Evolutionary conservation across 37 sponge, comb jelly and placozoan genomes (phyloP).

Genomic region (Bolinopsis microptera): DNA sequence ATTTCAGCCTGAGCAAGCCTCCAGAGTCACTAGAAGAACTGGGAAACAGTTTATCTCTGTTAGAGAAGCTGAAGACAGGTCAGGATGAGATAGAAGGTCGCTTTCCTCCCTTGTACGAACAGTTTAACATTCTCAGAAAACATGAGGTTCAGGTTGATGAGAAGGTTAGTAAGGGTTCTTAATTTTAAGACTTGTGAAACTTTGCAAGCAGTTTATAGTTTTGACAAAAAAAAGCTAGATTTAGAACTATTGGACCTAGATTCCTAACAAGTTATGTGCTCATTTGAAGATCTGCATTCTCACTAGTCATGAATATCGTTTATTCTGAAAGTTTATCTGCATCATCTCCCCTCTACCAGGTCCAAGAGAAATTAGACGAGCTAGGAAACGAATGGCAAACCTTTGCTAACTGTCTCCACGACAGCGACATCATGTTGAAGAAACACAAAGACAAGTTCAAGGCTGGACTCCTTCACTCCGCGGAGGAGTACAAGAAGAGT

Average conservation of each 20-base stretch:
- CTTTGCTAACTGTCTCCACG: conserved; percentile 88
- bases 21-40: conserved; percentile 87
- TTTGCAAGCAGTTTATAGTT: no score
- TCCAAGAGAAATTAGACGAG: conserved; percentile 67
- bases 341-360: conserved; percentile 66
- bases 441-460: conserved; percentile 98
- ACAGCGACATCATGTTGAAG: conserved; percentile 87
- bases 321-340: no score
- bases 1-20: conserved; percentile 75
- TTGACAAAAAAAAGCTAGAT: no score
- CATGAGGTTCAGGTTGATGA: conserved; percentile 79
- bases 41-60: conserved; percentile 78
- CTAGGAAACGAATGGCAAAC: conserved; percentile 73
- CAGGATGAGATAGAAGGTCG: conserved; percentile 78
- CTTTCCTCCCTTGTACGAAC: conserved; percentile 90
- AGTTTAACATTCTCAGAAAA: conserved; percentile 88
- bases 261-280: no score
- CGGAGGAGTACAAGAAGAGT: conserved; percentile 96
- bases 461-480: conserved; percentile 86
- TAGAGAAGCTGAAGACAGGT: conserved; percentile 80
- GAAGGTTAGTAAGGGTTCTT: conserved; percentile 39
- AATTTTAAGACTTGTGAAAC: no score
- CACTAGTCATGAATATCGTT: no score
- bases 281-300: no score
- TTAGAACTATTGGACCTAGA: no score